Evolutionary conservation across 2,888 invertebrate genomes (phyloP), one percentile per base, ranked within the genome.

Genomic region (Ferrisia virgata): DNA sequence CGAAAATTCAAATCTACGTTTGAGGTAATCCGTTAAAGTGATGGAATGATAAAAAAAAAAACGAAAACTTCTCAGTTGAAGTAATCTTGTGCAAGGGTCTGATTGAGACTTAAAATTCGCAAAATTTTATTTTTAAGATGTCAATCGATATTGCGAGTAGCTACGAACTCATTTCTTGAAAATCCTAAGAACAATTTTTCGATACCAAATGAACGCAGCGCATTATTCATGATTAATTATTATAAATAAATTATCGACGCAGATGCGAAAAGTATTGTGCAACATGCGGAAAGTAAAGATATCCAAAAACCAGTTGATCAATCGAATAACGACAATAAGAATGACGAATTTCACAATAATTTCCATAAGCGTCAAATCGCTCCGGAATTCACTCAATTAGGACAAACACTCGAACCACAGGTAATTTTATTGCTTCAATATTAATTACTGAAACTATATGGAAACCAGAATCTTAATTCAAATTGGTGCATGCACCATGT

Each of bases 321-420:
- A 47, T 69, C 72, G 40, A 82, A 69, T n/a, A 22, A 25, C 43
- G 9, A 81, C 33, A 15, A 82, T 33, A 33, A 53, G 25, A 53
- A 53, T 28, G 72, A 43, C 43, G 31, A 40, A n/a, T 43, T 40
- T 18, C 43, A 72, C 18, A 33, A 47, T 25, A 72, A 83, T 83
- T 76, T 76, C 69, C 76, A 83, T 43, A 83, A 83, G 72, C 72
- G 83, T 28, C 83, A 83, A 83, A 83, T 83, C 9, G 22, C 40
- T 47, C 43, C 83, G 43, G 72, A 83, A 76, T 76, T 83, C 36
- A 25, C 36, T n/a, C 72, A 76, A 76, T 76, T 76, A 76, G 36
- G 36, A 22, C 76, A 69, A 43, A 9, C 76, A n/a, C 31, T 47
- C 33, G 43, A 40, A 25, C 83, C 40, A 33, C 83, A 83, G 80